Conservation (phyloP, 2,888 invertebrate species). For the Drosophila vallismaia region DNA sequence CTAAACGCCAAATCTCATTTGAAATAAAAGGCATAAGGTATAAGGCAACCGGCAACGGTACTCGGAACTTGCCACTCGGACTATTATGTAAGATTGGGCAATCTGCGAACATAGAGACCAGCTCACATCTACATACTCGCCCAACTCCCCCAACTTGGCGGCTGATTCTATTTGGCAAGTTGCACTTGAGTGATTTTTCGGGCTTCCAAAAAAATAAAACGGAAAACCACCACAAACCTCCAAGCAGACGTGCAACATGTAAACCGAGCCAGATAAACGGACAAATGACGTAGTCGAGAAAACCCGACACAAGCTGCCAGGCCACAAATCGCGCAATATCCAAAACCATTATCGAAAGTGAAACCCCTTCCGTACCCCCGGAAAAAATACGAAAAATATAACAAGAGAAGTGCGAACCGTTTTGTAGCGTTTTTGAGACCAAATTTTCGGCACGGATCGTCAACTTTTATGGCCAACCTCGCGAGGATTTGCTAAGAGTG, state of each 20-base stretch:
- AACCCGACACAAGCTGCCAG: conserved; percentile 41
- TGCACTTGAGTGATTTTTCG: conserved; percentile 82
- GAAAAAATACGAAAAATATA: conserved; percentile 13
- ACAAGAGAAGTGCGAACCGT: conserved; percentile 29
- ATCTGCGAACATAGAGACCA: conserved; percentile 31
- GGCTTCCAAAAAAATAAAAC: conserved; percentile 59
- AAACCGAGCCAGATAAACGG: conserved; percentile 70
- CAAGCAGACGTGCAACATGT: conserved; percentile 62
- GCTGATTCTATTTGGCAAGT: conserved; percentile 77
- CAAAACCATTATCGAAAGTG: conserved; percentile 59
- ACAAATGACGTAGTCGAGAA: conserved; percentile 73
- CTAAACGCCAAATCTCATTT: conserved; percentile 8
- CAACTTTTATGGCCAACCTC: conserved; percentile 61
- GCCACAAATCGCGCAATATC: conserved; percentile 71
- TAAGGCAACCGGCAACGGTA: conserved; percentile 47
- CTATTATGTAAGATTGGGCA: conserved; percentile 74
- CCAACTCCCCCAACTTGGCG: conserved; percentile 28
- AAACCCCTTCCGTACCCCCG: conserved; percentile 31
- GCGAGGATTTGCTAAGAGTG: conserved; percentile 48
- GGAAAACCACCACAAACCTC: conserved; percentile 54
- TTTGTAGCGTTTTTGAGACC: conserved; percentile 49
- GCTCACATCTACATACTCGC: conserved; percentile 28
- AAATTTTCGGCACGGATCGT: conserved; percentile 58
- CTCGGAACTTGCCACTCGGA: conserved; percentile 47
- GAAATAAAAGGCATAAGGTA: conserved; percentile 10